These are phyloP conservation scores for Chloromyia formosa DNA, from an alignment of 2,888 invertebrate species.

Conservation along the genomic window DNA sequence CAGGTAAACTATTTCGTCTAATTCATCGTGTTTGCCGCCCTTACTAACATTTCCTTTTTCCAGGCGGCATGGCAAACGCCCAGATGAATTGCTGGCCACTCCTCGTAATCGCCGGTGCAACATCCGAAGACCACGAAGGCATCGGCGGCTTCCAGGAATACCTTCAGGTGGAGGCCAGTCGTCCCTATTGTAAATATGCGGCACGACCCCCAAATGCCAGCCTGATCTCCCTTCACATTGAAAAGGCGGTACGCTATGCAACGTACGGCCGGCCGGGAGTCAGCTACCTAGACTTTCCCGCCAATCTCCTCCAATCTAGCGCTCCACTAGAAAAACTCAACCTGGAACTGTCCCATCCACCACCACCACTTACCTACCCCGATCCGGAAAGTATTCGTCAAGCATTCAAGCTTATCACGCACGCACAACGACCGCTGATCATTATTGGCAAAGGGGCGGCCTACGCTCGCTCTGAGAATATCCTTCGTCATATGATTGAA, in stretches of 20 bases:
- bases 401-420: conserved; percentile 74
- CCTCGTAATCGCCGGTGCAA: conserved; percentile 90
- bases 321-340: conserved; percentile 58
- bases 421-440: conserved; percentile 84
- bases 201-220: conserved; percentile 84
- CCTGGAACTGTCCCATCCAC: conserved; percentile 61
- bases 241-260: conserved; percentile 86
- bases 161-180: conserved; percentile 85
- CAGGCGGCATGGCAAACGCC: conserved; percentile 96
- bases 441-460: conserved; percentile 93
- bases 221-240: conserved; percentile 88
- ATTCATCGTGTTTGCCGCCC: neutral
- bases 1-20: conserved; percentile 72
- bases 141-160: conserved; percentile 97
- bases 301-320: conserved; percentile 75
- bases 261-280: conserved; percentile 91
- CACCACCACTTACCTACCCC: conserved; percentile 76
- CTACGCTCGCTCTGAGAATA: conserved; percentile 80
- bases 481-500: conserved; percentile 74
- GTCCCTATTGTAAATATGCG: conserved; percentile 91
- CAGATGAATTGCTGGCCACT: conserved; percentile 96
- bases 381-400: conserved; percentile 73
- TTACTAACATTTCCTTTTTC: conserved; percentile 4
- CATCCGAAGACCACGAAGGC: conserved; percentile 90
- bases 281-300: conserved; percentile 91